phyloP scores from a whole-genome alignment of 2,797 vertebrate genomes.

The Scolopax bukidnonensis region DNA sequence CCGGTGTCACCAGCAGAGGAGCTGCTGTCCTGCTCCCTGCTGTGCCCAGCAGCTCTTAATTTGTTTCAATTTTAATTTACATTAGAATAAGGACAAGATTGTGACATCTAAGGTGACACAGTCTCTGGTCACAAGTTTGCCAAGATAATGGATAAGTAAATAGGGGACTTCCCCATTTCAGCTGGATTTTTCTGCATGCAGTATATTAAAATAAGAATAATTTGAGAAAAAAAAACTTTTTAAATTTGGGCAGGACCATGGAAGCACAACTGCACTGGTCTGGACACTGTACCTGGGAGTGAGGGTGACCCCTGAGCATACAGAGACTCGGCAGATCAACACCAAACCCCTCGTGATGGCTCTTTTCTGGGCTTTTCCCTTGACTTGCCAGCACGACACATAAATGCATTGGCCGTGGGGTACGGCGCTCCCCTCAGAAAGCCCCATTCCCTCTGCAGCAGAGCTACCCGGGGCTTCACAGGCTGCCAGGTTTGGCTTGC shows the following conservation, averaged over 20 bases:
- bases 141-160: not conserved
- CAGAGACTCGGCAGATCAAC: not conserved
- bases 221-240: not conserved
- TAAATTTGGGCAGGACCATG: not conserved
- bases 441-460: not conserved
- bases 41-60: not conserved
- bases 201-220: not conserved
- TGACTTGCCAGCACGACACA: not conserved
- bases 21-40: not conserved
- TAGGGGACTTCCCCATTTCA: not conserved
- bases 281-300: not conserved
- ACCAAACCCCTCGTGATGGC: rapidly evolving
- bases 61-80: not conserved
- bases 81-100: not conserved
- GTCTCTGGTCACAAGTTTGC: not conserved
- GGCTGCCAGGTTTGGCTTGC: not conserved
- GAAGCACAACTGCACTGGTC: not conserved
- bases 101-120: not conserved
- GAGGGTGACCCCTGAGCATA: not conserved
- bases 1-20: not conserved
- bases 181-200: not conserved
- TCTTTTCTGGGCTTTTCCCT: not conserved
- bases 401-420: rapidly evolving
- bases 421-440: not conserved
- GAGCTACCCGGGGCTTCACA: not conserved